Percentiles rank a stretch among this genome's conserved stretches.
phyloP scores from a whole-genome alignment of 2,888 invertebrate species.

The Apoderus coryli region DNA sequence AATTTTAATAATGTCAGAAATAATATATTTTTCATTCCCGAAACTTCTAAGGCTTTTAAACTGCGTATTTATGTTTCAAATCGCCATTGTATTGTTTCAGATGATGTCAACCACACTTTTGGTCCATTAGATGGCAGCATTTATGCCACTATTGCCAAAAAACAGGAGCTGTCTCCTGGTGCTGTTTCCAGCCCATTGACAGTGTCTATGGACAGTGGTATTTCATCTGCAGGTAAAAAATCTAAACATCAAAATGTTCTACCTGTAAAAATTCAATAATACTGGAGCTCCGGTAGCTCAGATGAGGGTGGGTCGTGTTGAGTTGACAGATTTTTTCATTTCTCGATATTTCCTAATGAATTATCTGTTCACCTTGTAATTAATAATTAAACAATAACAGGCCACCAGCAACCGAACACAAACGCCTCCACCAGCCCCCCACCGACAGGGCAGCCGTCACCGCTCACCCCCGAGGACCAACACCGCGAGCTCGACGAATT shows the following conservation, averaged over 20 bases:
- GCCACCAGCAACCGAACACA: constrained; percentile 34
- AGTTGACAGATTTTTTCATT: no score
- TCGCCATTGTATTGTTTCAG: constrained; percentile 37
- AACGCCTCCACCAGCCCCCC: constrained; percentile 32
- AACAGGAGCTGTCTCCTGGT: constrained; percentile 34
- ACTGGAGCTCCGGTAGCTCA: no score
- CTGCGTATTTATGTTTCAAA: no score
- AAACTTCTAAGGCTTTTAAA: no score
- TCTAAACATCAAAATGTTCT: no score
- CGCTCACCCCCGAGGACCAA: constrained; percentile 36
- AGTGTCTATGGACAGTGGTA: constrained; percentile 84
- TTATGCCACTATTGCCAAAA: constrained; percentile 56
- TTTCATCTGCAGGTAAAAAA: constrained; percentile 53
- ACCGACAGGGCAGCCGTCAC: constrained; percentile 32
- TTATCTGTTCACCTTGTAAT: no score
- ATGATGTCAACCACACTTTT: constrained; percentile 60
- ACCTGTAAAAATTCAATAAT: no score
- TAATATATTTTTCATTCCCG: no score
- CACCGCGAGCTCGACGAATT: constrained; percentile 70
- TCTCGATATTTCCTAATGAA: no score
- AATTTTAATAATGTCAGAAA: no score
- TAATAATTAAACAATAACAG: no score
- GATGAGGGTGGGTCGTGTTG: no score
- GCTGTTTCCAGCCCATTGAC: constrained; percentile 58
- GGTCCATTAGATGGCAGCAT: constrained; percentile 83